Evolutionary conservation across 2,888 invertebrate species (phyloP).

Genomic region (Poecilus cupreus): DNA sequence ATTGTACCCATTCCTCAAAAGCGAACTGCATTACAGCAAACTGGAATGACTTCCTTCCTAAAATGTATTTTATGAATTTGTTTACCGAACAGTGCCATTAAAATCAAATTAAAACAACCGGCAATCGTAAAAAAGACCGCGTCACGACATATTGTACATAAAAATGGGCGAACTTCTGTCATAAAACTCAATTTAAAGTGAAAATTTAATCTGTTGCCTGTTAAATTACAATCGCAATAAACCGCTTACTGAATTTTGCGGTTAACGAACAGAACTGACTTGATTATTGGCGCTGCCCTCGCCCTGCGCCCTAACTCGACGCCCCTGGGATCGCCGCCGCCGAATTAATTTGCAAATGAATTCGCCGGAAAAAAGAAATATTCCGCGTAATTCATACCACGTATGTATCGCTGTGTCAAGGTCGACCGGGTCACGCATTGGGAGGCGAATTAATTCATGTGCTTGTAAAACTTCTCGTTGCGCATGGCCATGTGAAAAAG

Average conservation of each 20-base stretch:
- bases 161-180: neutral
- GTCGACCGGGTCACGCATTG: neutral
- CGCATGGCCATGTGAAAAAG: neutral
- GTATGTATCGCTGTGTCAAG: neutral
- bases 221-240: slow-evolving; percentile 43
- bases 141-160: slow-evolving; percentile 19
- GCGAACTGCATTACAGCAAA: too few relatives aligned
- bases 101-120: neutral
- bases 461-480: neutral
- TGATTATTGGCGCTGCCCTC: slow-evolving; percentile 19
- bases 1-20: too few relatives aligned
- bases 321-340: neutral
- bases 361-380: slow-evolving; percentile 4
- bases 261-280: slow-evolving; percentile 19
- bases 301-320: neutral
- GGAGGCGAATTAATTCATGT: neutral
- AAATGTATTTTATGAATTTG: too few relatives aligned
- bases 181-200: slow-evolving; percentile 47
- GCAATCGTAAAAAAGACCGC: neutral
- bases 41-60: too few relatives aligned
- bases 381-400: neutral
- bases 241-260: slow-evolving; percentile 39
- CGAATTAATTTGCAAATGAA: slow-evolving; percentile 27
- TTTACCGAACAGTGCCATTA: neutral
- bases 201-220: slow-evolving; percentile 40